These are phyloP conservation scores for Periplaneta americana DNA, from an alignment of 1,140 invertebrate species.

Conservation along the genomic window DNA sequence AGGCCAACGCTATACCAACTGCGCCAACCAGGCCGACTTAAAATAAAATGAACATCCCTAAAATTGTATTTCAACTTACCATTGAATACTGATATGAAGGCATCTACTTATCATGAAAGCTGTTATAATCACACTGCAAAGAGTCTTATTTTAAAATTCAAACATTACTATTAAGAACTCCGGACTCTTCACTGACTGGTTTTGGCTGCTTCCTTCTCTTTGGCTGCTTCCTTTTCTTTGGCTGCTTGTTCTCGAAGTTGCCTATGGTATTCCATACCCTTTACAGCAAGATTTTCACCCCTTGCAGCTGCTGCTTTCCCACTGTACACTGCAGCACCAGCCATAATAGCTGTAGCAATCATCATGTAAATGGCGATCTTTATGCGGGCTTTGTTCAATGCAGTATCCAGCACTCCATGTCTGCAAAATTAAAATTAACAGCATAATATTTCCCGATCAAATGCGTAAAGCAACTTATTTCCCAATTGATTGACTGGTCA, in stretches of 20 bases:
- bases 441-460: background rate
- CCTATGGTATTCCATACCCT: background rate
- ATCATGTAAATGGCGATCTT: constrained; percentile 5
- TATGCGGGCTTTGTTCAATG: background rate
- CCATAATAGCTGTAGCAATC: background rate
- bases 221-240: background rate
- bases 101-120: too few relatives aligned
- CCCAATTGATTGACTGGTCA: too few relatives aligned
- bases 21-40: too few relatives aligned
- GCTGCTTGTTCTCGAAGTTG: background rate
- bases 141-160: background rate
- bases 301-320: background rate
- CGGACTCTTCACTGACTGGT: background rate
- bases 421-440: background rate
- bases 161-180: background rate
- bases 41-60: too few relatives aligned
- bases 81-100: too few relatives aligned
- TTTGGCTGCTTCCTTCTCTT: background rate
- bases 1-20: too few relatives aligned
- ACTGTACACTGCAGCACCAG: background rate
- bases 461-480: too few relatives aligned
- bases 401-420: background rate
- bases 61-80: too few relatives aligned
- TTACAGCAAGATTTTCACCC: background rate
- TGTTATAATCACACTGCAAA: background rate